Conservation (phyloP, 2,797 vertebrate species). For the Neostethus bicornis region DNA sequence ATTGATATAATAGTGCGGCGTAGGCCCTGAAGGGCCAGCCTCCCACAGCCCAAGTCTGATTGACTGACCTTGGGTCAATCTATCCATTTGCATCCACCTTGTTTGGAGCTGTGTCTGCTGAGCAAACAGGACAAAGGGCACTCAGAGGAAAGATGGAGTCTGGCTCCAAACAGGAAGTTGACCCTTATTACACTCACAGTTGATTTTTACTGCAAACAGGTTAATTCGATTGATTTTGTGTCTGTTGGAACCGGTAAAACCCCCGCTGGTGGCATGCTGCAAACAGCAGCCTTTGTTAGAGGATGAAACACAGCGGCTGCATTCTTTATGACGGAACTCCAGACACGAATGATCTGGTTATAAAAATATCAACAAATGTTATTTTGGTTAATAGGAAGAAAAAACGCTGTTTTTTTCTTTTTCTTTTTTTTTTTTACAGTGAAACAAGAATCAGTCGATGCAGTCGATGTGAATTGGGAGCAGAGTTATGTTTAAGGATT, state of each 20-base stretch:
- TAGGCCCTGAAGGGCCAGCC: conserved; percentile 63
- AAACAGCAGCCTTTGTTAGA: too few relatives aligned
- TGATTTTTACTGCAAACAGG: conserved; percentile 66
- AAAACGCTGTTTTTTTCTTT: too few relatives aligned
- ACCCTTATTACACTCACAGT: conserved; percentile 46
- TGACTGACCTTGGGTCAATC: conserved; percentile 79
- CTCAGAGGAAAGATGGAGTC: conserved; percentile 18
- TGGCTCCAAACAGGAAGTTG: conserved; percentile 39
- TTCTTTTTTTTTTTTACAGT: too few relatives aligned
- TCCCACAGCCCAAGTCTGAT: conserved; percentile 70
- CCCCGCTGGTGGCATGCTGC: conserved; percentile 16
- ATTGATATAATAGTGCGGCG: conserved; percentile 73
- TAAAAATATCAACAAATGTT: too few relatives aligned
- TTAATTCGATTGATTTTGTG: conserved; percentile 75
- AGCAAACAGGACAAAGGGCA: conserved; percentile 13
- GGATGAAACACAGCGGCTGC: too few relatives aligned
- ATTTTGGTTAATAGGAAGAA: too few relatives aligned
- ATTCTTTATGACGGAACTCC: too few relatives aligned
- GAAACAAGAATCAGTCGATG: too few relatives aligned
- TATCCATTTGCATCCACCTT: conserved; percentile 62
- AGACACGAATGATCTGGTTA: too few relatives aligned
- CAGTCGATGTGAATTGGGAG: too few relatives aligned
- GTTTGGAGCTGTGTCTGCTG: conserved; percentile 36
- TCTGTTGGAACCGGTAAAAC: conserved; percentile 59
- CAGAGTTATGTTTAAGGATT: too few relatives aligned